Evolutionary conservation across 2,113 vertebrate genomes (phyloP), one percentile per base, ranked within the genome.

Genomic region (Cyprinodon tularosa): DNA sequence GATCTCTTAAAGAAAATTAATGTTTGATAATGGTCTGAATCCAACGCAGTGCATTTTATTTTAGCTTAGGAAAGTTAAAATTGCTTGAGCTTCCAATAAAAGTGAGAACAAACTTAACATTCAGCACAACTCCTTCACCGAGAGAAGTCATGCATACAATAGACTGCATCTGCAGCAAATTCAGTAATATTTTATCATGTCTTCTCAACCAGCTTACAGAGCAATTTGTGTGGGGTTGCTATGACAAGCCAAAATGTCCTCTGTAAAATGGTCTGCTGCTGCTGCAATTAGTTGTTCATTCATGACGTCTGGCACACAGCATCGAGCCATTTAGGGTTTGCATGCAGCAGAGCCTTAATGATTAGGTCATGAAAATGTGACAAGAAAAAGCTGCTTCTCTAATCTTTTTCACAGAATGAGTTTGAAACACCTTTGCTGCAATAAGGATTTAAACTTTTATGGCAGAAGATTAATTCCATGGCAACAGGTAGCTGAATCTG

Each of bases 51-150:
- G 48, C n/a, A 68, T 67, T 68, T 42, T 62, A 11, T 22, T 73
- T 37, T 7, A 63, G 42, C 62, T 77, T 59, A 39, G 64, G 20
- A 79, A 65, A 44, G 38, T 44, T 62, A 17, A 62, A 62, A 61
- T 38, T 2, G 47, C 60, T 72, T 72, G 70, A 48, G 40, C 59
- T 71, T 60, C n/a, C 14, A 11, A 13, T 44, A 29, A 42, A 15
- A 15, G 15, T 14, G 17, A 29, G 20, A 59, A 50, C 7, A 50
- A 39, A 17, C 36, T 64, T 50, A 13, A 22, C 9, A 22, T 73
- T 29, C 11, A 65, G 12, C 22, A 7, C 45, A 1, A 48, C 29
- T 50, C 36, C 61, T 61, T 17, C 14, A 10, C 6, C 12, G 17
- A 14, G 17, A n/a, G 50, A 57, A 22, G 67, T 69, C 67, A 15